Evolutionary conservation across 1,140 invertebrate species (phyloP).

Genomic region (Holotrichia oblita): DNA sequence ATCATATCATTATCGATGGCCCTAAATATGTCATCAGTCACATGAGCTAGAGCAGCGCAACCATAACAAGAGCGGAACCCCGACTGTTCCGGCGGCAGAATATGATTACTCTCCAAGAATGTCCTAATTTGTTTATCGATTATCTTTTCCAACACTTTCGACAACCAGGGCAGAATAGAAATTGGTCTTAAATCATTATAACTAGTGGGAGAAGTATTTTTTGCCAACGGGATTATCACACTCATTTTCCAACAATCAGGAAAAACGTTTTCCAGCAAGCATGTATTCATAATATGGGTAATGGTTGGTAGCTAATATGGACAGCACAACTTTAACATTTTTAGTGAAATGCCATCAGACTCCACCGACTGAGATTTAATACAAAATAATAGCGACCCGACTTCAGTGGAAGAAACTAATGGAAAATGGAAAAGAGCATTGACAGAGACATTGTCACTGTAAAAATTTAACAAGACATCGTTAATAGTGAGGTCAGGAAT

Average conservation of each 20-base stretch:
- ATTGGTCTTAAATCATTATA: slow-evolving; percentile 27
- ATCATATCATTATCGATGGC: slow-evolving; percentile 48
- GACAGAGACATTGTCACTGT: slow-evolving; percentile 9
- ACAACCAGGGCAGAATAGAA: slow-evolving; percentile 16
- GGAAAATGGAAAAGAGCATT: background rate
- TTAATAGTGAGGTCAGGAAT: background rate
- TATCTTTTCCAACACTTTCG: slow-evolving; percentile 35
- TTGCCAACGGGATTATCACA: slow-evolving; percentile 13
- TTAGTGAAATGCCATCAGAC: slow-evolving; percentile 22
- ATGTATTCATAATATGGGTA: slow-evolving; percentile 26
- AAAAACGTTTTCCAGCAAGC: slow-evolving; percentile 39
- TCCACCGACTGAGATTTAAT: slow-evolving; percentile 14
- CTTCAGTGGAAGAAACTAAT: background rate
- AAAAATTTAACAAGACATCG: background rate
- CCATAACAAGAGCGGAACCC: slow-evolving; percentile 53
- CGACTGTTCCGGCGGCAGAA: slow-evolving; percentile 43
- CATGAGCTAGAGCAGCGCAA: slow-evolving; percentile 51
- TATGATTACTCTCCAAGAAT: background rate
- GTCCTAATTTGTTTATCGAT: slow-evolving; percentile 37
- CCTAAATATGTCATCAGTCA: slow-evolving; percentile 54
- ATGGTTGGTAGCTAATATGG: background rate
- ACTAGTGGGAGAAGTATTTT: slow-evolving; percentile 1
- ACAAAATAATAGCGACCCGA: background rate
- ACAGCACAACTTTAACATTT: slow-evolving; percentile 19
- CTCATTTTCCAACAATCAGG: slow-evolving; percentile 7